phyloP scores from a whole-genome alignment of 1,140 invertebrate genomes.

The Drosophila neocordata region DNA sequence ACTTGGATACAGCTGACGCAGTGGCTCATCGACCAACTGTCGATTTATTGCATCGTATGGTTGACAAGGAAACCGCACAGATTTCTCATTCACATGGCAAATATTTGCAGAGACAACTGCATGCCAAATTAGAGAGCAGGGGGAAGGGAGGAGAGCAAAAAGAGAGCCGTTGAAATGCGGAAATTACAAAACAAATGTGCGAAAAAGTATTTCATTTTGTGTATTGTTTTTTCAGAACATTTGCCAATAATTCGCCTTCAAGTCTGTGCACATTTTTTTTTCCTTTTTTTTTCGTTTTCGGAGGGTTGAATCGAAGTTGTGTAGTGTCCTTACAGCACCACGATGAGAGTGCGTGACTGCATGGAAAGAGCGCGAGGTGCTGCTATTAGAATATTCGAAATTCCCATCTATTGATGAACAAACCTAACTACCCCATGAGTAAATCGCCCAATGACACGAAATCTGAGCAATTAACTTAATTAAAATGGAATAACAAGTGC shows the following conservation, averaged over 20 bases:
- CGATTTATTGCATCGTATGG: conserved; percentile 33
- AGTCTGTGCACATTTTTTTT: conserved; percentile 72
- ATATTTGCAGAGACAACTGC: conserved; percentile 74
- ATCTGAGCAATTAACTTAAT: conserved; percentile 81
- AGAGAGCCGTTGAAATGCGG: conserved; percentile 42
- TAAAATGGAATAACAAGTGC: conserved; percentile 81
- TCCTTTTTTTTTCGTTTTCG: conserved; percentile 19
- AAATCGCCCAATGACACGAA: conserved; percentile 62
- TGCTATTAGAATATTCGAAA: neutral
- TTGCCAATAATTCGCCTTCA: conserved; percentile 73
- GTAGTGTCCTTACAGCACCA: neutral
- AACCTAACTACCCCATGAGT: conserved; percentile 23
- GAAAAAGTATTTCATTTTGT: conserved; percentile 54
- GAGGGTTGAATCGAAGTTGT: conserved; percentile 42
- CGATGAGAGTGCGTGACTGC: conserved; percentile 30
- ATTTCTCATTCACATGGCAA: conserved; percentile 78
- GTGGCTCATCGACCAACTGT: conserved; percentile 66
- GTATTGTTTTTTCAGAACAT: conserved; percentile 55
- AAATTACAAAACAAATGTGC: conserved; percentile 75
- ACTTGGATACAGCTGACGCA: conserved; percentile 49
- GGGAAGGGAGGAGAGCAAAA: neutral
- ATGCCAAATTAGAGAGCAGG: conserved; percentile 28
- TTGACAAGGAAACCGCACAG: conserved; percentile 55
- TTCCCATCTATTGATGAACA: conserved; percentile 54
- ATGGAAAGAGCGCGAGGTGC: conserved; percentile 52